A percentile compares a stretch with the other conserved stretches of the same genome.
These are phyloP conservation scores for Busseola fusca DNA, from an alignment of 2,888 invertebrate genomes.

Conservation along the genomic window DNA sequence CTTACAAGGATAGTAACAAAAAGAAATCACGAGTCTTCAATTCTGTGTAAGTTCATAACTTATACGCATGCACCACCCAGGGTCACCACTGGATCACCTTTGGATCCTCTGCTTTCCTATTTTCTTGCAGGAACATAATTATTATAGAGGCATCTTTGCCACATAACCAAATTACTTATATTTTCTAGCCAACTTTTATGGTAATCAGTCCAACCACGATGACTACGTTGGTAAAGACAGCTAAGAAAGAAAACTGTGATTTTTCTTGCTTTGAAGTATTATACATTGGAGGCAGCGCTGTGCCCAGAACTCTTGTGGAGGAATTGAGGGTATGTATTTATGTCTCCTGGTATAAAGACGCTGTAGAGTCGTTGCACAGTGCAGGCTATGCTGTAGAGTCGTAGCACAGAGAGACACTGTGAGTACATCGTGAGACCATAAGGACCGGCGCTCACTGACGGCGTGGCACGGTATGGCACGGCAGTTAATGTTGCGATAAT, in stretches of 20 bases:
- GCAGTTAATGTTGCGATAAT: too few species aligned
- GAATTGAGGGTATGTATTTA: conserved; percentile 50
- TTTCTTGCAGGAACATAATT: background rate
- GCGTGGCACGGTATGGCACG: too few species aligned
- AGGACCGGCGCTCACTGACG: too few species aligned
- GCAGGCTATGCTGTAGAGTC: too few species aligned
- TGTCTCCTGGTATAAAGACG: background rate
- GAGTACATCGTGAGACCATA: background rate
- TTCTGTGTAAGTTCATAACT: too few species aligned
- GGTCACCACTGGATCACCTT: too few species aligned
- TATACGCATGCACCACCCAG: too few species aligned
- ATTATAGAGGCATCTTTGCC: background rate
- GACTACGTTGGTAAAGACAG: conserved; percentile 59
- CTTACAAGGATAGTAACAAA: too few species aligned
- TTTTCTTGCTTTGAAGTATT: conserved; percentile 62
- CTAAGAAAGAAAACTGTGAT: conserved; percentile 54
- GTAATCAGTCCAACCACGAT: conserved; percentile 65
- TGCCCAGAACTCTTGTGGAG: conserved; percentile 55
- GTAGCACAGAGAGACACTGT: background rate
- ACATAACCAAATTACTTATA: background rate
- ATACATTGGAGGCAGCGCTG: conserved; percentile 66
- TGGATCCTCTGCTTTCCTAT: too few species aligned
- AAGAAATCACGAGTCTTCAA: too few species aligned
- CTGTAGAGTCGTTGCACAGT: background rate
- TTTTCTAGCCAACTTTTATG: conserved; percentile 63